phyloP scores from a whole-genome alignment of 2,888 invertebrate genomes.

The Tetrapedia diversipes region DNA sequence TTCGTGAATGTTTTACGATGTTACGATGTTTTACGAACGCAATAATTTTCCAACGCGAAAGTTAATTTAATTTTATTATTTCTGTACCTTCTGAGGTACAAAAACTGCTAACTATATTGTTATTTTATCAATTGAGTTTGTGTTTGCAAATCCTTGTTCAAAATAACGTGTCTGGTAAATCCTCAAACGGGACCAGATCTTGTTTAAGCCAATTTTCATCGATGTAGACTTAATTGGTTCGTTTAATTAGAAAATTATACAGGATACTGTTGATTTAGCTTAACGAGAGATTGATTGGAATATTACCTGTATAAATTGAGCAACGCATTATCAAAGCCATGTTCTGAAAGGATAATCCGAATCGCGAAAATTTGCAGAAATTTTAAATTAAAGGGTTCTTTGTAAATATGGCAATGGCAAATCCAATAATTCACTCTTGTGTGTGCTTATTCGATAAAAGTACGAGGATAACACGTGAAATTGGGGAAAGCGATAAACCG shows the following conservation, averaged over 20 bases:
- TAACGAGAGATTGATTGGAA: background rate
- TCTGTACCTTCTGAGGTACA: too few relatives aligned
- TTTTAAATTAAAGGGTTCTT: background rate
- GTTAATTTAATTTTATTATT: too few relatives aligned
- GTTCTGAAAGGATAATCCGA: background rate
- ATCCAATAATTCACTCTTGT: background rate
- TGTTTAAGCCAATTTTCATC: background rate
- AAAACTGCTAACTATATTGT: too few relatives aligned
- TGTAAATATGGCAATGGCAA: background rate
- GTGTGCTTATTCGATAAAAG: background rate
- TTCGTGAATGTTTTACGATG: too few relatives aligned
- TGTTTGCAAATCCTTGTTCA: too few relatives aligned
- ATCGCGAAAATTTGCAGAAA: background rate
- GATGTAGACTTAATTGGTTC: background rate
- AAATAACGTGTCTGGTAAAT: too few relatives aligned
- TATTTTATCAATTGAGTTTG: too few relatives aligned
- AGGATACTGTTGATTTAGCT: background rate
- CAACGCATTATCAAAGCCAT: background rate
- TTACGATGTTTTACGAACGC: too few relatives aligned
- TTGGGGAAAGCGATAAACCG: background rate
- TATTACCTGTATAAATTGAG: slow-evolving; percentile 8
- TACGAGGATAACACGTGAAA: background rate
- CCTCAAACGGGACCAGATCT: background rate
- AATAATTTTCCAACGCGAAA: too few relatives aligned
- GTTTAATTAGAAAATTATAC: slow-evolving; percentile 18